Evolutionary conservation across 2,888 invertebrate species (phyloP), one percentile per base, ranked within the genome.

Genomic region (Beris morrisii): DNA sequence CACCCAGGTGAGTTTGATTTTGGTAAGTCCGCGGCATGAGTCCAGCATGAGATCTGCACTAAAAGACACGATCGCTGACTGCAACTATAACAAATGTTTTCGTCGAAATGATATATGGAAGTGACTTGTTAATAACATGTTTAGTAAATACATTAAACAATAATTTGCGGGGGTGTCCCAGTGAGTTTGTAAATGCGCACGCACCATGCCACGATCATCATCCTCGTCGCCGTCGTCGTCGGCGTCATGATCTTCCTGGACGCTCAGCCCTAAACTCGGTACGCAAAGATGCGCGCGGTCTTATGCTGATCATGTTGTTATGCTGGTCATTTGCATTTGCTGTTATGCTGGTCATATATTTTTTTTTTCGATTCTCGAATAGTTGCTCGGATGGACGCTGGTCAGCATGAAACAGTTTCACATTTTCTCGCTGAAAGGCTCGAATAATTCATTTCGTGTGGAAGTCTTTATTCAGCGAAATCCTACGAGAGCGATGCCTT

Each of bases 131-230:
- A 71, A 72, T 72, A 72, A 70, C 72, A 72, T 72, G 72, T 69
- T 72, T 70, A 72, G 69, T 71, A 70, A 70, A 72, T 71, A 71
- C 69, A 72, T 71, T 71, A 71, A 71, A 71, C 69, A 71, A 72
- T 71, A 72, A 71, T 72, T 72, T 71, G 72, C 71, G 72, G 71
- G 72, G 72, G 72, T 71, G 72, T 71, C 68, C 70, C 65, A 65
- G 63, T 63, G 58, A 58, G 64, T 52, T 58, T 66, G 63, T 64
- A 57, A 68, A 66, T 32, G 64, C 66, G 64, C 66, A 66, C 66
- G 31, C 64, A 32, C 64, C 45, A 64, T 64, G 54, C 54, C 44
- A 45, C 46, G 55, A 12, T 48, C 46, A 54, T 55, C 64, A 55
- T 44, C 53, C 44, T 64, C 54, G 50, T 58, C 50, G 43, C 50